Evolutionary conservation across 2,113 vertebrate species (phyloP).

Genomic region (Pongo abelii): DNA sequence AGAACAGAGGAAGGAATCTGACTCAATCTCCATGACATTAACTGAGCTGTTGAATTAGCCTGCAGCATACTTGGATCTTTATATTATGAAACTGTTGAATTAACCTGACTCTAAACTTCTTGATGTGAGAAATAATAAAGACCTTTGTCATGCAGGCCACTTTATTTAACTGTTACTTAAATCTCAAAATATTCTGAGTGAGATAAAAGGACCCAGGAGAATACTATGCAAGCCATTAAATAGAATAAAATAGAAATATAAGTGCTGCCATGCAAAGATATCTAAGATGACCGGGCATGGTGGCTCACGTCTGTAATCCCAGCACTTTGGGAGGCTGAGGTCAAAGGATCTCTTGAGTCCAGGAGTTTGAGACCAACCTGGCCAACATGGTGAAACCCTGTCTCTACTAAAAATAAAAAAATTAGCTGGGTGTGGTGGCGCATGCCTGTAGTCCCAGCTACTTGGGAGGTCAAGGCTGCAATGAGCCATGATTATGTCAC

Average conservation of each 20-base stretch:
- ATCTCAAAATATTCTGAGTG: slow-evolving; percentile 18
- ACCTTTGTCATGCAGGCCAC: neutral
- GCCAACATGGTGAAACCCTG: too few relatives aligned
- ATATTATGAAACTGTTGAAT: neutral
- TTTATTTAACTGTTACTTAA: slow-evolving; percentile 17
- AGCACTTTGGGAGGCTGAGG: too few relatives aligned
- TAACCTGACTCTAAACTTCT: neutral
- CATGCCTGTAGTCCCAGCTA: too few relatives aligned
- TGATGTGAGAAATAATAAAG: neutral
- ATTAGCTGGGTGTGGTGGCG: too few relatives aligned
- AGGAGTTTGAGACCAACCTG: too few relatives aligned
- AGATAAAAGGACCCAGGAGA: neutral
- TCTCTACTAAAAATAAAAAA: too few relatives aligned
- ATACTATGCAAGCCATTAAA: neutral
- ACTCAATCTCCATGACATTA: neutral
- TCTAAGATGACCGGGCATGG: too few relatives aligned
- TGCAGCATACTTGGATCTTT: neutral
- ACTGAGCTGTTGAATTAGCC: neutral
- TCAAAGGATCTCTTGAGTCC: too few relatives aligned
- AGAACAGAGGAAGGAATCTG: neutral
- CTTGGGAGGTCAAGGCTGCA: too few relatives aligned
- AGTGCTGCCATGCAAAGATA: neutral
- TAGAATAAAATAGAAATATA: neutral
- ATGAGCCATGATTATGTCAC: too few relatives aligned
- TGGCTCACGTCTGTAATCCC: too few relatives aligned